phyloP scores from a whole-genome alignment of 92 coral and sea anemone genomes.

The Palythoa grandis region DNA sequence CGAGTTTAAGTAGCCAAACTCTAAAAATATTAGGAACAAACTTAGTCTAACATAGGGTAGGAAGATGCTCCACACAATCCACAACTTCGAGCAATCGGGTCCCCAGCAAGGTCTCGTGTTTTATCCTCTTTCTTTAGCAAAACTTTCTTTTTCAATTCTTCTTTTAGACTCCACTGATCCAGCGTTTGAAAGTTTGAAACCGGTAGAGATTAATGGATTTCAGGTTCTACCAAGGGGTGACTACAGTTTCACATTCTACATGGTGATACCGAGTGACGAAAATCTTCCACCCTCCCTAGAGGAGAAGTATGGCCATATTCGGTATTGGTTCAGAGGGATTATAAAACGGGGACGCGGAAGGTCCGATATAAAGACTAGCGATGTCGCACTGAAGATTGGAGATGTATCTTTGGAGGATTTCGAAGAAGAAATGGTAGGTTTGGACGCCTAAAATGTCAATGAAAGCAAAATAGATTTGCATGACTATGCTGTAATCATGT shows the following conservation, averaged over 20 bases:
- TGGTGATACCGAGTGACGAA: constrained; percentile 60
- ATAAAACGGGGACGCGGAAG: constrained; percentile 68
- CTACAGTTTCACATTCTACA: constrained; percentile 68
- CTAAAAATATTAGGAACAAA: too few relatives aligned
- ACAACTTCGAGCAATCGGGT: too few relatives aligned
- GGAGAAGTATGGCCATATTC: constrained; percentile 68
- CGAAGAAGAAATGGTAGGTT: constrained; percentile 53
- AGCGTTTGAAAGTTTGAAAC: background rate
- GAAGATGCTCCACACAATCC: too few relatives aligned
- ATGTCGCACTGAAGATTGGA: constrained; percentile 56
- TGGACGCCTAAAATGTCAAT: background rate
- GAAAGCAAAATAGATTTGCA: too few relatives aligned
- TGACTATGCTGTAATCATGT: too few relatives aligned
- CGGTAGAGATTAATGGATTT: background rate
- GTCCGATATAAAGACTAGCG: constrained; percentile 60
- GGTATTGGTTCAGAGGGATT: constrained; percentile 71
- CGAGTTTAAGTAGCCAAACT: too few relatives aligned
- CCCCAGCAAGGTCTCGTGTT: too few relatives aligned
- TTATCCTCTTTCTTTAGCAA: background rate
- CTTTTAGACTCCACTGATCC: background rate
- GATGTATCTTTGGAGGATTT: constrained; percentile 62
- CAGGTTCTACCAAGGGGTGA: constrained; percentile 17
- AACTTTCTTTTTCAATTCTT: background rate
- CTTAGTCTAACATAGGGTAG: too few relatives aligned
- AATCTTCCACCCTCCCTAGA: constrained; percentile 81